phyloP scores from a whole-genome alignment of 2,113 vertebrate genomes.

The Pachycephala philippinensis region DNA sequence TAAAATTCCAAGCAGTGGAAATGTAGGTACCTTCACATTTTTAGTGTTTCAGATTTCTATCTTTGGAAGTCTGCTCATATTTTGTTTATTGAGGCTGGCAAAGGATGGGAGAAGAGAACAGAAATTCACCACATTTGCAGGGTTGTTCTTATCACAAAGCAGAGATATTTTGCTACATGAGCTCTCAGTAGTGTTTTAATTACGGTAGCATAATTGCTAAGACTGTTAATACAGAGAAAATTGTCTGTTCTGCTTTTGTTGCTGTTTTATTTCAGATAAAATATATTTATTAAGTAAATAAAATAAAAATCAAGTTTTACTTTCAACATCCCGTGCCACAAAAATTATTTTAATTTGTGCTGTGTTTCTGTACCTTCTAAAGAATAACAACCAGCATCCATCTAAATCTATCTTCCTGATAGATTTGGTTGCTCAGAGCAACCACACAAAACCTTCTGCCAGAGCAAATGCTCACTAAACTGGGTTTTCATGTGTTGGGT shows the following conservation, averaged over 20 bases:
- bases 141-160: background rate
- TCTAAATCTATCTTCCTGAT: background rate
- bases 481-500: background rate
- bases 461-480: background rate
- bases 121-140: background rate
- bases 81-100: background rate
- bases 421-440: background rate
- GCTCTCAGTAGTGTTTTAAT: background rate
- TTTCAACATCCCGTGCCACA: background rate
- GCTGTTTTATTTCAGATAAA: constrained; percentile 9
- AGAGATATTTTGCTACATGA: background rate
- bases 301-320: background rate
- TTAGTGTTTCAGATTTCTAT: background rate
- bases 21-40: background rate
- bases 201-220: background rate
- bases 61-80: background rate
- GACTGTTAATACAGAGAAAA: background rate
- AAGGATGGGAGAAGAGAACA: background rate
- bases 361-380: background rate
- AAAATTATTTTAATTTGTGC: background rate
- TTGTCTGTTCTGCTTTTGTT: background rate
- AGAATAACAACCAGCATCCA: background rate
- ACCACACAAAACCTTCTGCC: background rate
- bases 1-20: background rate
- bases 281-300: background rate